phyloP scores from a whole-genome alignment of 2,888 invertebrate species.

The Selenia dentaria region DNA sequence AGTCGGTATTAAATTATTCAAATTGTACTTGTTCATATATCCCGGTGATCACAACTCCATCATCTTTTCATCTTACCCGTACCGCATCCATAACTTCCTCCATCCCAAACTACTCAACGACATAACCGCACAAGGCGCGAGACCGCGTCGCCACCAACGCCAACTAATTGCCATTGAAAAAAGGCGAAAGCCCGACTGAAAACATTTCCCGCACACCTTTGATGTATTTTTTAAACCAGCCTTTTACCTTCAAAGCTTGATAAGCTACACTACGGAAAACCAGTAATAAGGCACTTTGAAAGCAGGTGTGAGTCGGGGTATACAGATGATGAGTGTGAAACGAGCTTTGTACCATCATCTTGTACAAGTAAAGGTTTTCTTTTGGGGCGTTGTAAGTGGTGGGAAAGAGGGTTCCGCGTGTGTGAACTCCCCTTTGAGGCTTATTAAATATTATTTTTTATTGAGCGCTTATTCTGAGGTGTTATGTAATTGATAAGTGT shows the following conservation, averaged over 20 bases:
- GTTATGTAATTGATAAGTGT: conserved; percentile 17
- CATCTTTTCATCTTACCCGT: too few species aligned
- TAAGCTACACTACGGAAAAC: conserved; percentile 76
- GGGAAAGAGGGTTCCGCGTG: conserved; percentile 31
- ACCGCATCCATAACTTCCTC: conserved; percentile 36
- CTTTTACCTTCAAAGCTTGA: conserved; percentile 71
- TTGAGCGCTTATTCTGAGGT: conserved; percentile 24
- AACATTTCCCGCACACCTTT: conserved; percentile 76
- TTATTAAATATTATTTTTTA: conserved; percentile 46
- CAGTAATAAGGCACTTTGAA: conserved; percentile 79
- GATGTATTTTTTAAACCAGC: conserved; percentile 69
- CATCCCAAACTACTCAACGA: conserved; percentile 57
- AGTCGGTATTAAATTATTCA: too few species aligned
- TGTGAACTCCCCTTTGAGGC: conserved; percentile 38
- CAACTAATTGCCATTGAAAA: conserved; percentile 86
- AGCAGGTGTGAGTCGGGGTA: conserved; percentile 66
- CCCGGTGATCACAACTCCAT: too few species aligned
- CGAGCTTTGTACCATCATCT: conserved; percentile 50
- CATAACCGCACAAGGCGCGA: conserved; percentile 79
- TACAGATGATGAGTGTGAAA: conserved; percentile 64
- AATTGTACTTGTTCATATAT: conserved; percentile 8
- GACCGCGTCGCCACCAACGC: conserved; percentile 68
- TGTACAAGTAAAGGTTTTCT: conserved; percentile 57
- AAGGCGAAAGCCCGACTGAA: conserved; percentile 83
- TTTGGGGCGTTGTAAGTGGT: conserved; percentile 42